Conservation (phyloP, 1,140 invertebrate species). For the Drosophila pseudoobscura region DNA sequence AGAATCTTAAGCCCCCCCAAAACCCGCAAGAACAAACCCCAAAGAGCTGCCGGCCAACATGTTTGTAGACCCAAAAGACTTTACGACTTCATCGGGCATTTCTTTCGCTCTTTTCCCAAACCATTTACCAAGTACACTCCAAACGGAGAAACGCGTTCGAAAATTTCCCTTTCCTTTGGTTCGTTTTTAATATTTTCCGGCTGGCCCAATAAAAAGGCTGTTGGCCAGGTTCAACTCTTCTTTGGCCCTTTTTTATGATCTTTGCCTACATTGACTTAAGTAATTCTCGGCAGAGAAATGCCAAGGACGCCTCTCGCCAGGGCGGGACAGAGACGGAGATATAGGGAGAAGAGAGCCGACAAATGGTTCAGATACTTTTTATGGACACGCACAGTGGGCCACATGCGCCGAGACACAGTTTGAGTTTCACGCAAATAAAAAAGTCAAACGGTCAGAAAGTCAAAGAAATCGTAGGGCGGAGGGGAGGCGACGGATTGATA, state of each 20-base stretch:
- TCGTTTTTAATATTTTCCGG: slow-evolving; percentile 69
- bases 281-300: slow-evolving; percentile 68
- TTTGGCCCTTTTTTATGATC: slow-evolving; percentile 60
- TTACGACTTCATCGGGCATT: slow-evolving; percentile 78
- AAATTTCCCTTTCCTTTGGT: slow-evolving; percentile 48
- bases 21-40: slow-evolving; percentile 60
- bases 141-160: slow-evolving; percentile 6
- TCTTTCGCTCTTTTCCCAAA: slow-evolving; percentile 73
- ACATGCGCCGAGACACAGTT: slow-evolving; percentile 7
- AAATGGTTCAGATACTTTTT: slow-evolving; percentile 67
- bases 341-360: slow-evolving; percentile 34
- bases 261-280: slow-evolving; percentile 75
- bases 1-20: slow-evolving; percentile 9
- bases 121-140: slow-evolving; percentile 60
- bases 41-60: slow-evolving; percentile 50
- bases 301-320: slow-evolving; percentile 45
- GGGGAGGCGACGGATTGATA: neutral
- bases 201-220: slow-evolving; percentile 66
- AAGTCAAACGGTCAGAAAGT: slow-evolving; percentile 64
- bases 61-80: slow-evolving; percentile 41
- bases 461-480: slow-evolving; percentile 11
- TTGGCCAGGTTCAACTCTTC: slow-evolving; percentile 53
- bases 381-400: slow-evolving; percentile 59
- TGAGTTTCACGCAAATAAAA: slow-evolving; percentile 52
- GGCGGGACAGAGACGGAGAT: slow-evolving; percentile 1